Base-by-base conservation (phyloP, 2,888 invertebrate genomes). In the Polietes domitor region DNA sequence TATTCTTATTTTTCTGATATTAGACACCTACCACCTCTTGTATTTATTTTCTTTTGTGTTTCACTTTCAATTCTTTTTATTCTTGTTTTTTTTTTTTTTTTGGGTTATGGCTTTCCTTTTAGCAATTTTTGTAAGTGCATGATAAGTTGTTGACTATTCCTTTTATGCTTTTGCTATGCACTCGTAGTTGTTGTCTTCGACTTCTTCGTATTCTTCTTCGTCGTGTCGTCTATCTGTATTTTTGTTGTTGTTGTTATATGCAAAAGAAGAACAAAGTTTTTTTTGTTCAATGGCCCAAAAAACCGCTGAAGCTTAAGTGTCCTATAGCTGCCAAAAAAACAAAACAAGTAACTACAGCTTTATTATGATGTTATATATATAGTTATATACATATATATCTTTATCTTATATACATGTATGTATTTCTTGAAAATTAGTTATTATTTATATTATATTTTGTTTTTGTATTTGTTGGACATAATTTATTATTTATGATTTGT, bases 301-400 rank as follows among this genome's bases (percentile, higher is more conserved):
- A 83, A 80, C 83, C 83, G 83, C 83, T 83, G 83, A 83, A 83
- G 80, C 83, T 83, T 83, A 83, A 77, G 83, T 83, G 83, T 83
- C 83, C 83, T 83, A 68, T 68, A 80, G 83, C 83, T 77, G 80
- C 80, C 77, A 80, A 41, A 41, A 65, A 68, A 58, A 58, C 28
- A 65, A 68, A 83, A 80, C 80, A 83, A 83, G 83, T 83, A 83
- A 83, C 74, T 83, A 78, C 77, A 80, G 83, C 80, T 83, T 80
- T 77, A 80, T 72, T 83, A 74, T 83, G 65, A 65, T 65, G 21
- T 63, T 61, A 28, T 32, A 32, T 65, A 65, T 41, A 12, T 65
- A 9, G 19, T 7, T 37, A 32, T 63, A 1, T 37, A 32, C 28
- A 63, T 28, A 15, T 24, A 9, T 58, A 61, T n/a, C 26, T 12